A percentile compares a stretch with the other conserved stretches of the same genome.
Conservation (phyloP, 2,113 vertebrate genomes). For the Shinisaurus crocodilurus region DNA sequence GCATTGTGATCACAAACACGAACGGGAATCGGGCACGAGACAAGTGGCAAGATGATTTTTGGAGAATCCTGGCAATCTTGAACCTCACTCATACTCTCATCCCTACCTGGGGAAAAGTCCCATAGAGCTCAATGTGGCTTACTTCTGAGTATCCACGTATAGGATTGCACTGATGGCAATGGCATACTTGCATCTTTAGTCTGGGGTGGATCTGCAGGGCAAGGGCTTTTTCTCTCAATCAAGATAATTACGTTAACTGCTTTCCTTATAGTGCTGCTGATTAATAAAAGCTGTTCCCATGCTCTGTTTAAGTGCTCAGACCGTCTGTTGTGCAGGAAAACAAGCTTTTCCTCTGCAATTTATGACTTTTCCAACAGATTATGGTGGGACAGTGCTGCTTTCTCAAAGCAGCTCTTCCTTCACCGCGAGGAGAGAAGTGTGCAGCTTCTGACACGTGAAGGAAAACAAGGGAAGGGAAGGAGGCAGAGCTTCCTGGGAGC, state of each 20-base stretch:
- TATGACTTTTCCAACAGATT: conserved; percentile 64
- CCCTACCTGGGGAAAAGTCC: too few species aligned
- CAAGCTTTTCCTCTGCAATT: conserved; percentile 71
- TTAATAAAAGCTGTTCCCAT: conserved; percentile 78
- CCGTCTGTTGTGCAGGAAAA: conserved; percentile 75
- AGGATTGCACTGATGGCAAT: conserved; percentile 55
- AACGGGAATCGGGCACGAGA: too few species aligned
- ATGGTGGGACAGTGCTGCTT: conserved; percentile 63
- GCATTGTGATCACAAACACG: too few species aligned
- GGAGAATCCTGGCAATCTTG: too few species aligned
- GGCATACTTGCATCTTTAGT: conserved; percentile 69
- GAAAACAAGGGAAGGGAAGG: conserved; percentile 35
- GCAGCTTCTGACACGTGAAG: conserved; percentile 28
- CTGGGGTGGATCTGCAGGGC: conserved; percentile 73
- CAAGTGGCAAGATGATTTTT: too few species aligned
- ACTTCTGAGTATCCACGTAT: neutral
- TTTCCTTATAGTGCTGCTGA: conserved; percentile 79
- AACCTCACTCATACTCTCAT: too few species aligned
- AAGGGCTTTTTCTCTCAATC: conserved; percentile 71
- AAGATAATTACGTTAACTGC: conserved; percentile 79
- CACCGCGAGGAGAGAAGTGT: neutral
- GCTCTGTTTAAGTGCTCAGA: conserved; percentile 75
- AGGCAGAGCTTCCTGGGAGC: conserved; percentile 39
- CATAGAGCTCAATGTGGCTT: too few species aligned
- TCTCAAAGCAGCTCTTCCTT: conserved; percentile 45